Evolutionary conservation across 1,140 invertebrate genomes (phyloP).

Genomic region (Scaptodrosophila lebanonensis): DNA sequence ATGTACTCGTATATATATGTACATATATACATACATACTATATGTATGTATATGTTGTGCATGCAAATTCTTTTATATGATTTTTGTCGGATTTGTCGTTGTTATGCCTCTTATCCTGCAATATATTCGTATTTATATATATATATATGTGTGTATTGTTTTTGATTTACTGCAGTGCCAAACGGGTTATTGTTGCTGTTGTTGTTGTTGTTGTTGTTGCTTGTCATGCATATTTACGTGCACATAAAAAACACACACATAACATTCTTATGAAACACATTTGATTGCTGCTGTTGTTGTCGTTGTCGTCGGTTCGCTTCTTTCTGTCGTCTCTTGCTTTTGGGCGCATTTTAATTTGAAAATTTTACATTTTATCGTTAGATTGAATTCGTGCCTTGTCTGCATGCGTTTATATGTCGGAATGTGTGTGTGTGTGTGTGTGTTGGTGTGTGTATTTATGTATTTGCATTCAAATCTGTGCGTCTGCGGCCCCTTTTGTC

Average conservation of each 20-base stretch:
- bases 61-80: no score
- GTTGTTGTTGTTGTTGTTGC: slow-evolving; percentile 10
- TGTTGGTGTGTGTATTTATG: background rate
- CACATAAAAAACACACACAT: slow-evolving; percentile 36
- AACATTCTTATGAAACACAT: background rate
- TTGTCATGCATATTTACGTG: slow-evolving; percentile 40
- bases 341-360: slow-evolving; percentile 46
- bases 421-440: background rate
- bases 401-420: background rate
- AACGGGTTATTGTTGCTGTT: slow-evolving; percentile 8
- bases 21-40: no score
- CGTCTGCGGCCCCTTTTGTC: no score
- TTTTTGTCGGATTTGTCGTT: slow-evolving; percentile 11
- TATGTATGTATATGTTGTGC: no score
- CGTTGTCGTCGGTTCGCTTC: no score
- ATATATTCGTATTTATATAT: no score
- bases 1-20: no score
- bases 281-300: slow-evolving; percentile 8
- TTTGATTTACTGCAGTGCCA: slow-evolving; percentile 22
- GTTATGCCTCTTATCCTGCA: background rate
- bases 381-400: slow-evolving; percentile 5
- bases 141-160: background rate
- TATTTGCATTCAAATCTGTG: background rate
- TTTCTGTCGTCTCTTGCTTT: slow-evolving; percentile 23
- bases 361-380: slow-evolving; percentile 29